Evolutionary conservation across 2,888 invertebrate genomes (phyloP), one percentile per base, ranked within the genome.

Genomic region (Synergus japonicus): DNA sequence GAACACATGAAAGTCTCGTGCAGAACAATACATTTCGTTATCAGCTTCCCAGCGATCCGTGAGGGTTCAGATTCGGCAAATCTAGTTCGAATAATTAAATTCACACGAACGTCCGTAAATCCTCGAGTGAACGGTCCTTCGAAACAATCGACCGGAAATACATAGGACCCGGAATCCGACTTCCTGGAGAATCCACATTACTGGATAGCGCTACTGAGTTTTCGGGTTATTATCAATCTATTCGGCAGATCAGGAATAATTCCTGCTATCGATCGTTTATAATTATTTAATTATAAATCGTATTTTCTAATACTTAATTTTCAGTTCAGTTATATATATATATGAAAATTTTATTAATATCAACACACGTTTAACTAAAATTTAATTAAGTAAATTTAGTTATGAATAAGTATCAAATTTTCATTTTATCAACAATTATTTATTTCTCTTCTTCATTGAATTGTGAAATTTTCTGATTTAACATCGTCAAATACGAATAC

Each of bases 111-210:
- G 73, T 73, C 73, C 73, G 73, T 73, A 73, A 73, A 73, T 73
- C 49, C 49, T 69, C 69, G 29, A 37, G 69, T 69, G 49, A 54
- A 69, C 49, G 49, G 49, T 49, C 69, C 73, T 73, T 73, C 49
- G 73, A 54, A 73, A 73, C 73, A 73, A 73, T 73, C 49, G 49
- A 73, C 73, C 73, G 73, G 73, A 73, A 73, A 73, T 37, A 73
- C 37, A 37, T 54, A 41, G 73, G 73, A 73, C 10, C 37, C 54
- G 73, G 37, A 73, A 49, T 73, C 54, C 37, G 13, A 73, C 73
- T 54, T 73, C 73, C 73, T 73, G 73, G 73, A n/a, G 29, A 54
- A 49, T 54, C 37, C 73, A 10, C 54, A 73, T 73, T 73, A 73
- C 15, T 29, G 46, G 49, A 44, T 29, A 15, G 54, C 29, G 10